Evolutionary conservation across 2,797 vertebrate genomes (phyloP), one percentile per base, ranked within the genome.

Genomic region (Acanthiza pusilla): DNA sequence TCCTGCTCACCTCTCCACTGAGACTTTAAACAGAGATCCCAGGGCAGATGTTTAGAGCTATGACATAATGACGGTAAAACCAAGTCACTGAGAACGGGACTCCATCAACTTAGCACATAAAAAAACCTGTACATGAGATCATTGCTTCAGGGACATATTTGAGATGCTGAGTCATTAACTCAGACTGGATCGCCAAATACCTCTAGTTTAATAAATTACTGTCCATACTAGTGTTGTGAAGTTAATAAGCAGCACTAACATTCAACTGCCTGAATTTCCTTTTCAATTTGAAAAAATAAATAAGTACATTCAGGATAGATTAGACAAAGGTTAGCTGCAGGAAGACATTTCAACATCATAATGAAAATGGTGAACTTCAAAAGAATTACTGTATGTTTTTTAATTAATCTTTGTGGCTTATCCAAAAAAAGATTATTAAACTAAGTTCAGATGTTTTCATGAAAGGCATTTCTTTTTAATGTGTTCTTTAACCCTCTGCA

Each of bases 91-190:
- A 65, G 63, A 91, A 48, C 16, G 8, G 15, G 66, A 54, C 53
- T 94, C 63, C 67, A 79, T 8, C 65, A 88, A 43, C 42, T 75
- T 34, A 51, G 80, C 68, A 85, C 63, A 71, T 78, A 88, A 92
- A 93, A 94, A 83, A 91, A 90, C 89, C 80, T 91, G 67, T 89
- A 65, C 34, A 82, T 95, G 78, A 96, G 63, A 81, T 94, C 85
- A 91, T 89, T 94, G 83, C 88, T 97, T 94, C 91, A 81, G 94
- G 95, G 89, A 88, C 88, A 58, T 91, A 82, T 68, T 93, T 94
- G 30, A 72, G 77, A 34, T 87, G 74, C 54, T 95, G 94, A 93
- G 60, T 95, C 94, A 95, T 66, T 86, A 88, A 79, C 61, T 93
- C 21, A 68, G 89, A 74, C 57, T 82, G n/a, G 22, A 80, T 36